These are phyloP conservation scores for Chionodraco myersi DNA, from an alignment of 2,113 vertebrate species.

Conservation along the genomic window DNA sequence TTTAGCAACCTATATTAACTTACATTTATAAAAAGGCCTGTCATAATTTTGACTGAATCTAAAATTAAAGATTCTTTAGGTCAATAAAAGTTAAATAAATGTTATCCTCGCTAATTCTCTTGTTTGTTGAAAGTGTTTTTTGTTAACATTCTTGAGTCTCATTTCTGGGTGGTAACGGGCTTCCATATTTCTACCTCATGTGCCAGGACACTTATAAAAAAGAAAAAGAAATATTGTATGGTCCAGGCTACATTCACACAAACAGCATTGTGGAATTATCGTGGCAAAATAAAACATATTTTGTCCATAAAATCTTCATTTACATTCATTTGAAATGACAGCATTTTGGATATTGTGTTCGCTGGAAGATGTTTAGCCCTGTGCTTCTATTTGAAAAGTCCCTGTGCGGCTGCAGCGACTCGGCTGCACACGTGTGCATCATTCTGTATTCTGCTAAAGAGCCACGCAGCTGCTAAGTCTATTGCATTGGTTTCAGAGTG, in stretches of 20 bases:
- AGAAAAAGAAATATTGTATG: background rate
- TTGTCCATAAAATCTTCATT: conserved; percentile 34
- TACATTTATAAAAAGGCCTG: background rate
- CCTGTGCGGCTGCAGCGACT: too few species aligned
- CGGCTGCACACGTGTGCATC: too few species aligned
- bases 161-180: background rate
- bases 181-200: conserved; percentile 5
- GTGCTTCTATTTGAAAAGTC: conserved; percentile 16
- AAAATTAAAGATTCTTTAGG: background rate
- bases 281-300: conserved; percentile 20
- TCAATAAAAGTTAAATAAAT: background rate
- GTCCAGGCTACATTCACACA: conserved; percentile 55
- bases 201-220: background rate
- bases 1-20: background rate
- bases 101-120: background rate
- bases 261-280: conserved; percentile 66
- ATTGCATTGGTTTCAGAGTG: background rate
- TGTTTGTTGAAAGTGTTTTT: background rate
- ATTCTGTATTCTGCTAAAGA: background rate
- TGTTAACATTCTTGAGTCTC: too few species aligned
- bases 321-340: conserved; percentile 74
- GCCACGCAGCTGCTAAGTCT: background rate
- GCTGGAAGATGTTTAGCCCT: conserved; percentile 41
- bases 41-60: background rate
- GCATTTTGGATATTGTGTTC: conserved; percentile 75